Conservation (phyloP, 2,113 vertebrate species). For the Struthio camelus region DNA sequence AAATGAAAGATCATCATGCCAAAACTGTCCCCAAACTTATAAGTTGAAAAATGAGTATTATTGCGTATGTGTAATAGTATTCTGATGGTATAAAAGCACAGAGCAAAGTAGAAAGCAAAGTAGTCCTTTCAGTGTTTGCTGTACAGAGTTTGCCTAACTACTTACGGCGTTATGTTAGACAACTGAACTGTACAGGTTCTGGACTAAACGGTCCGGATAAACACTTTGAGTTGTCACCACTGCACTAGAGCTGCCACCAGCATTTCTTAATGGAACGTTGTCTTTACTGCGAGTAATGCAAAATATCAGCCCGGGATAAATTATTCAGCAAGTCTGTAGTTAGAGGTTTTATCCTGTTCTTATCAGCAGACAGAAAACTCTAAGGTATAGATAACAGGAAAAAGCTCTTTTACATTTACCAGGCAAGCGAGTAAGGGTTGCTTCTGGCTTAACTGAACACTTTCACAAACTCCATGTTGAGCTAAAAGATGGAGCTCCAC, state of each 20-base stretch:
- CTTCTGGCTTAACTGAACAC: background rate
- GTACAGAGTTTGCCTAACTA: background rate
- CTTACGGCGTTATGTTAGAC: background rate
- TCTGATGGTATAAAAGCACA: background rate
- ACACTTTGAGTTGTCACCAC: background rate
- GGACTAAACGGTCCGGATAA: background rate
- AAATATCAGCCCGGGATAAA: background rate
- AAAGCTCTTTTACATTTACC: background rate
- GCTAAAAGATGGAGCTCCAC: background rate
- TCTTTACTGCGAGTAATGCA: background rate
- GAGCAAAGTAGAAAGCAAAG: background rate
- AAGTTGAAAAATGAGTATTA: background rate
- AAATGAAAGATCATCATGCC: background rate
- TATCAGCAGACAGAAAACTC: background rate
- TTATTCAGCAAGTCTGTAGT: background rate
- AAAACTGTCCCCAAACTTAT: background rate
- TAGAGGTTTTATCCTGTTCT: background rate
- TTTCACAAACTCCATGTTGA: background rate
- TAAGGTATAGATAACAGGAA: background rate
- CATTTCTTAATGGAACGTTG: background rate
- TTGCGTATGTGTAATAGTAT: background rate
- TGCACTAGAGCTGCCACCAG: background rate
- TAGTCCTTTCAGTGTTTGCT: background rate
- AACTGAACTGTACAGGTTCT: background rate
- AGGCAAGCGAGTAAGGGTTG: background rate